phyloP scores from a whole-genome alignment of 2,888 invertebrate species.

The Agrilus cyanescens region DNA sequence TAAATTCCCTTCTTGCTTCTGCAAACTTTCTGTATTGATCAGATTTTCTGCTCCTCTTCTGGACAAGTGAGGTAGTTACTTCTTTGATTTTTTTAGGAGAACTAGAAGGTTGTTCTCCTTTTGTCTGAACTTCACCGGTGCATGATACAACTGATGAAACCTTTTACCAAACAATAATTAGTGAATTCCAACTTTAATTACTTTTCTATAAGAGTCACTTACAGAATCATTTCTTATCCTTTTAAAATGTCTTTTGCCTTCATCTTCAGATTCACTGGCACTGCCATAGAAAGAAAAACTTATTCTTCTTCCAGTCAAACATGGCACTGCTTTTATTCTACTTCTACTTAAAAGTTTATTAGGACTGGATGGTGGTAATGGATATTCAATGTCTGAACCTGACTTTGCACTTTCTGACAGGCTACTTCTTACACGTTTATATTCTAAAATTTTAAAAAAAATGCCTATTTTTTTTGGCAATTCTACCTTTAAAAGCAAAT shows the following conservation, averaged over 20 bases:
- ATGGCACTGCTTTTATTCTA: constrained; percentile 56
- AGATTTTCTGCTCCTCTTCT: constrained; percentile 29
- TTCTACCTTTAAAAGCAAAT: no score
- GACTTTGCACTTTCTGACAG: constrained; percentile 5
- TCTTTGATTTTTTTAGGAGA: constrained; percentile 13
- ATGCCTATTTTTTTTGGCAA: no score
- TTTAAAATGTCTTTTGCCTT: constrained; percentile 29
- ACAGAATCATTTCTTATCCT: constrained; percentile 34
- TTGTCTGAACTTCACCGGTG: constrained; percentile 15
- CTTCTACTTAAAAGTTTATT: constrained; percentile 47
- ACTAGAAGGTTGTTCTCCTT: constrained; percentile 16
- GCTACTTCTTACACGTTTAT: no score
- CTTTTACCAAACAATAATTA: constrained; percentile 15
- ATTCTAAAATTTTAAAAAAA: no score
- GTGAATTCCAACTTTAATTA: constrained; percentile 7
- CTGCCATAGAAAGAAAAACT: constrained; percentile 48
- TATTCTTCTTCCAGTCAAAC: constrained; percentile 51
- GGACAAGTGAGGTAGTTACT: constrained; percentile 17
- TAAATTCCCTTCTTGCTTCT: constrained; percentile 43
- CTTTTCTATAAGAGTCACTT: constrained; percentile 12
- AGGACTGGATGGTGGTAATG: constrained; percentile 40
- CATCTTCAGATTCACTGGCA: constrained; percentile 60
- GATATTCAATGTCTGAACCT: constrained; percentile 22
- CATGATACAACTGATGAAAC: constrained; percentile 27
- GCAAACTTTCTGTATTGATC: constrained; percentile 42